A percentile compares a stretch with the other conserved stretches of the same genome.
Evolutionary conservation across 2,113 vertebrate genomes (phyloP).

Genomic region (Mesembrinibis cayennensis): DNA sequence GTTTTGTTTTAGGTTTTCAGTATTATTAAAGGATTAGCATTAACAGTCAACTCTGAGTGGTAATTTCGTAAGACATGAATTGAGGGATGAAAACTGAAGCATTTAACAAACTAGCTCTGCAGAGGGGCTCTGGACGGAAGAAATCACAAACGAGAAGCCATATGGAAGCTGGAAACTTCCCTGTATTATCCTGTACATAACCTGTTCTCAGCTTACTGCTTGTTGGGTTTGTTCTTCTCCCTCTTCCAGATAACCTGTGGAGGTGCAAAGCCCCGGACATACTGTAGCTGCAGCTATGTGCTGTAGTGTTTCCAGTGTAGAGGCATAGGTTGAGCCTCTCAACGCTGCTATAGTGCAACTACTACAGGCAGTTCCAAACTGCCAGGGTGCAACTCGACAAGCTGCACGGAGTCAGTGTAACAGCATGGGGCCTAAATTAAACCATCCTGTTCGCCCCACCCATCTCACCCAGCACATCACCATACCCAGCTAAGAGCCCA

Average conservation of each 20-base stretch:
- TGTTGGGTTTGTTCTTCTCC: background rate
- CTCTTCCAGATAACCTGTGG: background rate
- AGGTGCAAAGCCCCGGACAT: background rate
- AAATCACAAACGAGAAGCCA: background rate
- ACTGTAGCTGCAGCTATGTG: background rate
- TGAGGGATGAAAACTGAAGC: background rate
- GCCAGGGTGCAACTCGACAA: background rate
- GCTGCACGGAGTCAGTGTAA: background rate
- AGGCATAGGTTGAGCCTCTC: background rate
- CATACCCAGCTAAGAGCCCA: background rate
- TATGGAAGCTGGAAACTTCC: background rate
- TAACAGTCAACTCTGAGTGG: background rate
- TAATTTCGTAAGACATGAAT: background rate
- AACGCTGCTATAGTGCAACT: background rate
- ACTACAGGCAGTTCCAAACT: background rate
- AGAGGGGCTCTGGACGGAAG: background rate
- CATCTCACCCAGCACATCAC: background rate
- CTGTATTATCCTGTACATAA: background rate
- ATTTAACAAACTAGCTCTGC: background rate
- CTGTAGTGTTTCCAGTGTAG: background rate
- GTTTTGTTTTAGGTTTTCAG: slow-evolving; percentile 42
- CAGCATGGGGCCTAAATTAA: background rate
- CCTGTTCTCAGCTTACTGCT: background rate
- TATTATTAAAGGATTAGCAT: slow-evolving; percentile 44
- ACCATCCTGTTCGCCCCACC: too few species aligned